phyloP scores from a whole-genome alignment of 1,140 invertebrate species.

The Cotesia typhae region DNA sequence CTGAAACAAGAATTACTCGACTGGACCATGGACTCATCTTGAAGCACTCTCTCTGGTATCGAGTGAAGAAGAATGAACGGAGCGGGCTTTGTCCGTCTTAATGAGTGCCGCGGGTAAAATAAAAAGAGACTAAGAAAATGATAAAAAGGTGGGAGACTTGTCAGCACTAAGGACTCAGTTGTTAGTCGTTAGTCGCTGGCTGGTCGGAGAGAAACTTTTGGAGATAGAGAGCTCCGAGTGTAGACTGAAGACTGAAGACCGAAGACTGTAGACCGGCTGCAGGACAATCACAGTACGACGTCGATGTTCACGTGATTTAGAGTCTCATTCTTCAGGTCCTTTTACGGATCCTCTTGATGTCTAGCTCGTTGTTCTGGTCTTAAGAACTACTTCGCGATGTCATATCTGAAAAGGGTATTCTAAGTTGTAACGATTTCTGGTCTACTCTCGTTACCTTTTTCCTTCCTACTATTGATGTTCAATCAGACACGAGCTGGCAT shows the following conservation, averaged over 20 bases:
- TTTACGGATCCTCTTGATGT: background rate
- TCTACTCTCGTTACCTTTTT: slow-evolving; percentile 8
- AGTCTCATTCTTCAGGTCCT: slow-evolving; percentile 14
- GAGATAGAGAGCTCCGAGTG: too few relatives aligned
- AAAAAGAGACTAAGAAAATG: background rate
- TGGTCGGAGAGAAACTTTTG: slow-evolving; percentile 32
- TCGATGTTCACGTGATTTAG: slow-evolving; percentile 8
- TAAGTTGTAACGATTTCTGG: slow-evolving; percentile 19
- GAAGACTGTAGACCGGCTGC: slow-evolving; percentile 11
- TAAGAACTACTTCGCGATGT: slow-evolving; percentile 19
- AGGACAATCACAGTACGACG: slow-evolving; percentile 19
- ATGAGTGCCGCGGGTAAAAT: slow-evolving; percentile 35
- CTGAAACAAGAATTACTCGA: slow-evolving; percentile 19
- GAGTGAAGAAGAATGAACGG: background rate
- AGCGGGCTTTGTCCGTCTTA: slow-evolving; percentile 37
- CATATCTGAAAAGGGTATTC: slow-evolving; percentile 2
- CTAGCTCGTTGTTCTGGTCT: slow-evolving; percentile 1
- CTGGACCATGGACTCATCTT: slow-evolving; percentile 19
- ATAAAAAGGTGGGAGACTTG: background rate
- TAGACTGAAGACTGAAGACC: background rate
- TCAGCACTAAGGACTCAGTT: slow-evolving; percentile 30
- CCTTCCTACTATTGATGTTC: background rate
- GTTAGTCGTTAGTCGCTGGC: slow-evolving; percentile 25
- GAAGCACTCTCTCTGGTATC: slow-evolving; percentile 25
- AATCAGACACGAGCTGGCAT: background rate